A percentile compares a stretch with the other conserved stretches of the same genome.
Evolutionary conservation across 23 tunicate species (phyloP).

Genomic region (Ciona savignyi): DNA sequence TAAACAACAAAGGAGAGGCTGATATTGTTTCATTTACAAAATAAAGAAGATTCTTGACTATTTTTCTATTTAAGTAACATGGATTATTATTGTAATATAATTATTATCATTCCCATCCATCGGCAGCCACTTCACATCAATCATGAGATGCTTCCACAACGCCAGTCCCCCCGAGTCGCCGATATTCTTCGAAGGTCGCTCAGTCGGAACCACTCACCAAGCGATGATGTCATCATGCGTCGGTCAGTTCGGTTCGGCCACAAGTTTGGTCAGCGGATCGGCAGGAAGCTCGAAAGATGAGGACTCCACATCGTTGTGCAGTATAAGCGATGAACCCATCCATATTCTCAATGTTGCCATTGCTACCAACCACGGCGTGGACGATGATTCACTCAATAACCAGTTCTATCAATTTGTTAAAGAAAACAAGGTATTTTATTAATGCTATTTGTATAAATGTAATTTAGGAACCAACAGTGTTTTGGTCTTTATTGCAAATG

Average conservation of each 20-base stretch:
- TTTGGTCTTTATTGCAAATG: too few relatives aligned
- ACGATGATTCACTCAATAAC: constrained; percentile 66
- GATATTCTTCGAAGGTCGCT: constrained; percentile 42
- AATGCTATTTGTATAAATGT: too few relatives aligned
- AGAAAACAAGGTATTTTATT: constrained; percentile 66
- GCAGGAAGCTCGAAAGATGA: constrained; percentile 37
- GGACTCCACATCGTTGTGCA: constrained; percentile 68
- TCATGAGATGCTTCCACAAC: constrained; percentile 79
- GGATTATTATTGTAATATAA: neutral
- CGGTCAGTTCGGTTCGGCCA: neutral
- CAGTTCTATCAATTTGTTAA: constrained; percentile 61
- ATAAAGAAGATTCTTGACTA: too few relatives aligned
- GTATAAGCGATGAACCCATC: constrained; percentile 94
- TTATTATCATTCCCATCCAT: neutral
- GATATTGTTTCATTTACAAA: too few relatives aligned
- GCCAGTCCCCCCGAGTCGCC: constrained; percentile 89
- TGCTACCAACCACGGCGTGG: constrained; percentile 78
- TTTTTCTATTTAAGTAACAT: neutral
- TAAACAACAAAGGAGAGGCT: too few relatives aligned
- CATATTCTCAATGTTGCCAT: constrained; percentile 92
- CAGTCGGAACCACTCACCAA: neutral
- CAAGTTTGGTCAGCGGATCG: neutral
- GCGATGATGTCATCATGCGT: constrained; percentile 6
- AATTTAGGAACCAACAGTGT: too few relatives aligned
- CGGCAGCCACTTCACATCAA: constrained; percentile 55